These are phyloP conservation scores for Montipora capricornis DNA, from an alignment of 64 coral and sea anemone genomes.

Conservation along the genomic window DNA sequence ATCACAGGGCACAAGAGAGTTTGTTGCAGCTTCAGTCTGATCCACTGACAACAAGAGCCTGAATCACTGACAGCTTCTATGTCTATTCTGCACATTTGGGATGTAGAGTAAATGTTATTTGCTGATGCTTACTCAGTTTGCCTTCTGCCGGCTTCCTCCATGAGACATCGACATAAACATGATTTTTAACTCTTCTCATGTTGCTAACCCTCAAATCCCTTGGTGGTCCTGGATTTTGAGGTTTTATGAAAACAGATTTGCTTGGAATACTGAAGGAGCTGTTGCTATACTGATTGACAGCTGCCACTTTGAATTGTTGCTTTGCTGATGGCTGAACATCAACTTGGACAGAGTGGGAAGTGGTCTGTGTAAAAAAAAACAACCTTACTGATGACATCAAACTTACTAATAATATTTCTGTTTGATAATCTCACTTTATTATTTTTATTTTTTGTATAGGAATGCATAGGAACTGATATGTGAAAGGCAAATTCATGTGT, in stretches of 20 bases:
- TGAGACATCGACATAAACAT: not conserved
- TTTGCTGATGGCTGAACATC: not conserved
- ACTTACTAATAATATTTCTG: too few species aligned
- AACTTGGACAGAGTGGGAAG: not conserved
- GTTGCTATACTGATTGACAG: constrained; percentile 27
- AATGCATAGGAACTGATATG: too few species aligned
- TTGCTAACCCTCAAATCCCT: constrained; percentile 12
- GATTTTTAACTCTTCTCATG: constrained; percentile 11
- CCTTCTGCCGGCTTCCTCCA: constrained; percentile 54
- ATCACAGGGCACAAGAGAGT: too few species aligned
- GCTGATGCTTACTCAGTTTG: not conserved
- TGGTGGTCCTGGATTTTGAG: constrained; percentile 4
- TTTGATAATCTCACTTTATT: not conserved
- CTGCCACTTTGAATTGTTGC: constrained; percentile 41
- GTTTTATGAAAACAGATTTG: not conserved
- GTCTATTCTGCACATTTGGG: not conserved
- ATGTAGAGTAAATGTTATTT: not conserved
- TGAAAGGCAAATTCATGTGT: too few species aligned
- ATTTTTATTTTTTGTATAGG: too few species aligned
- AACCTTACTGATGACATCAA: not conserved
- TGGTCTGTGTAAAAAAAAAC: constrained; percentile 6
- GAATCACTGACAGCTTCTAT: not conserved
- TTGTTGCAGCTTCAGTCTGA: too few species aligned
- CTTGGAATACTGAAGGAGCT: constrained; percentile 45
- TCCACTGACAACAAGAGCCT: too few species aligned